A percentile compares a stretch with the other conserved stretches of the same genome.
Evolutionary conservation across 2,888 invertebrate genomes (phyloP).

Genomic region (Torymus auratus): DNA sequence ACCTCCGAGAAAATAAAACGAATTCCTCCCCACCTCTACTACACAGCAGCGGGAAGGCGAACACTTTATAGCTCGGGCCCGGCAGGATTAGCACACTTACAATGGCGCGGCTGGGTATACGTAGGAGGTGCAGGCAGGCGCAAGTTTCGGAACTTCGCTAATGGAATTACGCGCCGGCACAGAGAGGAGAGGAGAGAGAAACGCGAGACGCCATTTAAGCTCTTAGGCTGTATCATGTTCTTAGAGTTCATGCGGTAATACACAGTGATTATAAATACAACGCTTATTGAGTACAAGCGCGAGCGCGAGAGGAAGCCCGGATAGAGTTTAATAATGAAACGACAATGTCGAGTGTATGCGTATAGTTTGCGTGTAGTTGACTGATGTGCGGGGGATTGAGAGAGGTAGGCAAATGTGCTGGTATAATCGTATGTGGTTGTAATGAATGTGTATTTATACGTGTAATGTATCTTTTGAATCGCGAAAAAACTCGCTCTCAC

Average conservation of each 20-base stretch:
- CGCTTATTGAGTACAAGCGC: constrained; percentile 7
- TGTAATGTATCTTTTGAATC: too few species aligned
- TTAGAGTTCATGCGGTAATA: constrained; percentile 39
- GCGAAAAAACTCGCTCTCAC: too few species aligned
- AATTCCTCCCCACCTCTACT: neutral
- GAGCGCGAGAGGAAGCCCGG: neutral
- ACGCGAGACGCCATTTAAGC: constrained; percentile 50
- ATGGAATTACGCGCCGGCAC: constrained; percentile 39
- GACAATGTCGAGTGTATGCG: too few species aligned
- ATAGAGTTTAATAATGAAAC: too few species aligned
- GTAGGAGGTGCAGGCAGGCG: neutral
- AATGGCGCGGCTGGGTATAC: constrained; percentile 1
- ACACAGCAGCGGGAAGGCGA: neutral
- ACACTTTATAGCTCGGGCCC: constrained; percentile 1
- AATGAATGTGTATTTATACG: too few species aligned
- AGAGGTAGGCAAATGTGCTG: too few species aligned
- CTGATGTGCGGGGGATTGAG: too few species aligned
- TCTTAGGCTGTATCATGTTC: constrained; percentile 50
- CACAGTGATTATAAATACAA: constrained; percentile 35
- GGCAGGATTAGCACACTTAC: constrained; percentile 39
- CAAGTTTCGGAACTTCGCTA: constrained; percentile 45
- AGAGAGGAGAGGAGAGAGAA: neutral
- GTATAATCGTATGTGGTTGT: too few species aligned
- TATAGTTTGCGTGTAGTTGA: too few species aligned
- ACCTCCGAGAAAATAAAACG: neutral